phyloP scores from a whole-genome alignment of 2,888 invertebrate species.

The Endotricha flammealis region DNA sequence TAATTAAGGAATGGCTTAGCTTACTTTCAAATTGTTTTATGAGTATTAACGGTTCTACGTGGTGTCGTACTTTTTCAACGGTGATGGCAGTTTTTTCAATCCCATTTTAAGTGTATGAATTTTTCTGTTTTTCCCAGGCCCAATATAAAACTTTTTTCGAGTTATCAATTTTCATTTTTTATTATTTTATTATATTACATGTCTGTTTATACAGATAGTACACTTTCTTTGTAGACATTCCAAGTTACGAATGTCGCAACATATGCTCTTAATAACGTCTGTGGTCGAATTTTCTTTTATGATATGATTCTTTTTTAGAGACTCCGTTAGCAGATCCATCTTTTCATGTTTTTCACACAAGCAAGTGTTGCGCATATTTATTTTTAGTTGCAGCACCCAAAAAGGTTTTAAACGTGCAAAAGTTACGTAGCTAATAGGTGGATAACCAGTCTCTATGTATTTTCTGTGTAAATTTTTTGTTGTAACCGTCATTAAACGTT shows the following conservation, averaged over 20 bases:
- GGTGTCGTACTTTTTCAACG: constrained; percentile 12
- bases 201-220: constrained; percentile 12
- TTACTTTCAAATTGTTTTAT: constrained; percentile 2
- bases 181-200: constrained; percentile 11
- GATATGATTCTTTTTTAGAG: too few relatives aligned
- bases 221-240: constrained; percentile 10
- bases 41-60: constrained; percentile 5
- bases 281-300: too few relatives aligned
- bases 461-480: constrained; percentile 13
- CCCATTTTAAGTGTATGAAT: constrained; percentile 11
- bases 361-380: too few relatives aligned
- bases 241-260: constrained; percentile 10
- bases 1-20: too few relatives aligned
- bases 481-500: constrained; percentile 11
- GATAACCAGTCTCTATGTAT: constrained; percentile 11
- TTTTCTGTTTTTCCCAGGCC: constrained; percentile 14
- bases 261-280: constrained; percentile 12
- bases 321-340: too few relatives aligned
- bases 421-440: constrained; percentile 14
- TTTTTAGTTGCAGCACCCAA: constrained; percentile 10
- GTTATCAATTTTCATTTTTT: constrained; percentile 18
- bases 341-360: too few relatives aligned
- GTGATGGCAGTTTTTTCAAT: constrained; percentile 14
- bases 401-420: constrained; percentile 16
- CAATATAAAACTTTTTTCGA: constrained; percentile 12